Evolutionary conservation across 2,113 vertebrate species (phyloP).

Genomic region (Nymphicus hollandicus): DNA sequence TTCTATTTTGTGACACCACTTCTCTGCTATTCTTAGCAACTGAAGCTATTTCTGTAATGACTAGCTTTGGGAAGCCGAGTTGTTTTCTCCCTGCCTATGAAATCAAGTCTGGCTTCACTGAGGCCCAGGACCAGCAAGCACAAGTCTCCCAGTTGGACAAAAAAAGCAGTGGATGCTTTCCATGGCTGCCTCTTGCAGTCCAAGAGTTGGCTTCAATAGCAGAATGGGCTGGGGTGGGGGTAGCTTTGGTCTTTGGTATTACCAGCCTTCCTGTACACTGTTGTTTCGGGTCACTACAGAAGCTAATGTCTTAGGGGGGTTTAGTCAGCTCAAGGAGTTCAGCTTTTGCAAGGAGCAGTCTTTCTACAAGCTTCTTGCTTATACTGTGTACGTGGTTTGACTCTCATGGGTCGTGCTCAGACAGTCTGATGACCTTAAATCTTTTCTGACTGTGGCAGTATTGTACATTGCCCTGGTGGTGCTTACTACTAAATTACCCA

Average conservation of each 20-base stretch:
- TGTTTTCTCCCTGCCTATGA: slow-evolving; percentile 36
- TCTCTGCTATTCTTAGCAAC: slow-evolving; percentile 55
- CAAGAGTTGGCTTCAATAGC: not conserved
- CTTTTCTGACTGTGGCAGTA: not conserved
- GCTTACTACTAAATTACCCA: not conserved
- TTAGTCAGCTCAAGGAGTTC: not conserved
- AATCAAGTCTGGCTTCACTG: slow-evolving; percentile 7
- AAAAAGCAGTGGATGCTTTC: not conserved
- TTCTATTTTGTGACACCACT: slow-evolving; percentile 47
- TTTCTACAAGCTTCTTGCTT: not conserved
- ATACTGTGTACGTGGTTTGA: fast-evolving
- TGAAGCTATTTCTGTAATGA: slow-evolving; percentile 24
- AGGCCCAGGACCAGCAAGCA: slow-evolving; percentile 22
- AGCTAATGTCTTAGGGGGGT: not conserved
- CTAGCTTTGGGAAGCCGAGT: not conserved
- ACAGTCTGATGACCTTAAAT: not conserved
- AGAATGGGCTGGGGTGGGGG: not conserved
- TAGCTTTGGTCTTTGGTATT: not conserved
- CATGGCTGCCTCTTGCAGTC: not conserved
- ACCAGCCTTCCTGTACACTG: not conserved
- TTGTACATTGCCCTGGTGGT: not conserved
- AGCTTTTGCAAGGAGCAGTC: not conserved
- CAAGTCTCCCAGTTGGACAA: not conserved
- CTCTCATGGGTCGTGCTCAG: fast-evolving
- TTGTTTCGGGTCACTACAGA: not conserved